Base-by-base conservation (phyloP, 2,113 vertebrate species). In the Todiramphus saurophagus region DNA sequence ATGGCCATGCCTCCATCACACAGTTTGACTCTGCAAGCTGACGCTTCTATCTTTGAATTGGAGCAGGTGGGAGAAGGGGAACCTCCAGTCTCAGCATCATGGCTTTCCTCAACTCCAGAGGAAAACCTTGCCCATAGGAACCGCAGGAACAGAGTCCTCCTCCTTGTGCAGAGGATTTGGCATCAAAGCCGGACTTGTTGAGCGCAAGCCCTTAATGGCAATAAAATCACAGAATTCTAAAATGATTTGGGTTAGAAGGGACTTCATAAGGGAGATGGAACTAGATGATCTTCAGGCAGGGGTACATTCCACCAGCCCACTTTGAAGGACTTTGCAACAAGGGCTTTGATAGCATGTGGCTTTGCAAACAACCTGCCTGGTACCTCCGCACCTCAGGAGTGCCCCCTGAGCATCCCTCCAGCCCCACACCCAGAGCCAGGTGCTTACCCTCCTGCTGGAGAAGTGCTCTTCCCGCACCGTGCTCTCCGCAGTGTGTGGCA, bases 391-490 rank as follows among this genome's bases (percentile, higher is more conserved):
- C 7, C 28, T 46, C 82, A 77, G 41, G 43, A 85, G 18, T 17
- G 13, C 18, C 35, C 44, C 10, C 31, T 5, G 13, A 43, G 74
- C 67, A 73, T 1, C 23, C 31, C 46, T 62, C 19, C 5, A 1
- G 25, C 5, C 21, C 59, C 39, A 0, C 31, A 39, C 9, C 24
- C 4, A 1, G 24, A n/a, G 44, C 16, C 4, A 3, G 67, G 63
- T 14, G 76, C 98, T 92, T 62, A 99, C 99, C 98, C 98, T 98
- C 74, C 99, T 98, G 60, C 99, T 99, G n/a, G 98, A 99, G 63
- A 99, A 98, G 59, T 99, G 99, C 33, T 99, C 99, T 72, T 99
- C 99, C 78, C 98, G 90, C 56, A 97, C 98, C 5, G 98, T 97
- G 70, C 99, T 98, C 44, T 99, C 99, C 0, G 98, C 97, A 0